phyloP scores from a whole-genome alignment of 1,140 invertebrate species.

The Mya arenaria region DNA sequence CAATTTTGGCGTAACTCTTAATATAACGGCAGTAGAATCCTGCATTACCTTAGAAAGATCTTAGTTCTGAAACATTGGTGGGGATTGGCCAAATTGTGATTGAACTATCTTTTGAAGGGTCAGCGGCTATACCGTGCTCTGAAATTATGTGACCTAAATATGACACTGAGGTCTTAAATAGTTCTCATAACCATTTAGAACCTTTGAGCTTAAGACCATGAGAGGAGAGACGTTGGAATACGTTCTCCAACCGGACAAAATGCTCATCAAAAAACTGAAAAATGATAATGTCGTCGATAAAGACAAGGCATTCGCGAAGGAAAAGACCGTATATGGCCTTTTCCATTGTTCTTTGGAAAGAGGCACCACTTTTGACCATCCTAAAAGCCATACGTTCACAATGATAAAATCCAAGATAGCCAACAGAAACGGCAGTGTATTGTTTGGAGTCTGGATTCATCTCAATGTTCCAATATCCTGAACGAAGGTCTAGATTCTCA shows the following conservation, averaged over 20 bases:
- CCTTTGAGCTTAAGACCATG: not conserved
- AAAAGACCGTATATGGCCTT: not conserved
- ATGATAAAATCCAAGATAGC: constrained; percentile 3
- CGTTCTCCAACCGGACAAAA: not conserved
- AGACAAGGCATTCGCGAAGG: constrained; percentile 1
- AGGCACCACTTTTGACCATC: not conserved
- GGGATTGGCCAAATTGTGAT: not conserved
- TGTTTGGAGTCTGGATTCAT: not conserved
- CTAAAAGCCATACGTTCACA: not conserved
- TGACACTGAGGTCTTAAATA: not conserved
- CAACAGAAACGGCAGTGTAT: not conserved
- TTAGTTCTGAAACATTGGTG: not conserved
- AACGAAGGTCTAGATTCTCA: not conserved
- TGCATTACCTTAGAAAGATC: not conserved
- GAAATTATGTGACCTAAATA: not conserved
- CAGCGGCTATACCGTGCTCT: not conserved
- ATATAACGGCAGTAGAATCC: not conserved
- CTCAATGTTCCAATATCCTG: constrained; percentile 11
- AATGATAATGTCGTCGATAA: constrained; percentile 14
- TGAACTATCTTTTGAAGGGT: not conserved
- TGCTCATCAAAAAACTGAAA: not conserved
- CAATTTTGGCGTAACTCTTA: not conserved
- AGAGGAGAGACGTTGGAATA: not conserved
- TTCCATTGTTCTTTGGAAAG: constrained; percentile 22
- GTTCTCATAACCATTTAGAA: constrained; percentile 6